Base-by-base conservation (phyloP, 1,140 invertebrate genomes). In the Drosophila tropicalis region DNA sequence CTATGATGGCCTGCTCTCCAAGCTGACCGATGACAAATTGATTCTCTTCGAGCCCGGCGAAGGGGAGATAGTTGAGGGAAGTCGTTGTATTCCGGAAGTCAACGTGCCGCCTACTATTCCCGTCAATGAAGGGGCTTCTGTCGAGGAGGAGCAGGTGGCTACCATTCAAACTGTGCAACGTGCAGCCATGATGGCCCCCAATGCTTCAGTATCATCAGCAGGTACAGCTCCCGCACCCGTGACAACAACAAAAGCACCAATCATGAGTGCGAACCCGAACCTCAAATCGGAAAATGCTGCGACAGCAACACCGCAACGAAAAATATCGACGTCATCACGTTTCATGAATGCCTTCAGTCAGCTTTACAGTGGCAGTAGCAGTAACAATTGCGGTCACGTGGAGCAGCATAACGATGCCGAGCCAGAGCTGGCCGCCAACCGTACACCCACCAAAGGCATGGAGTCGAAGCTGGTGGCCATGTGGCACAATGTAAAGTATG, bases 401-500 rank as follows among this genome's bases (percentile, higher is more conserved):
- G 75, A 89, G 15, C 80, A 78, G 34, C 76, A 61, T 67, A 69
- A 47, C 13, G 74, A 82, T 22, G 32, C 19, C 6, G 85, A 90
- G 17, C 12, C 69, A 4, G 79, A 87, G 15, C 47, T 87, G 70
- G 62, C 84, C 7, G 80, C 86, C 17, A 87, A 76, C 47, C 90
- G 90, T 3, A 91, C 90, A 44, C 90, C 90, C 4, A 90, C 90
- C 44, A 91, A 96, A 75, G 96, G 96, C 93, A 94, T 97, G 68
- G 97, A 97, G 92, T 96, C 95, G 15, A 95, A 95, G 72, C 91
- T 97, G 47, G 92, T 96, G 78, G 96, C 96, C 51, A 95, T 97
- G 94, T 97, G 97, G 97, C 97, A 97, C 92, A 97, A 97, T 92
- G 94, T 98, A 57, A 97, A 97, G 94, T 97, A 97, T 93, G 96